phyloP scores from a whole-genome alignment of 2,113 vertebrate genomes.

The Gobiocypris rarus region DNA sequence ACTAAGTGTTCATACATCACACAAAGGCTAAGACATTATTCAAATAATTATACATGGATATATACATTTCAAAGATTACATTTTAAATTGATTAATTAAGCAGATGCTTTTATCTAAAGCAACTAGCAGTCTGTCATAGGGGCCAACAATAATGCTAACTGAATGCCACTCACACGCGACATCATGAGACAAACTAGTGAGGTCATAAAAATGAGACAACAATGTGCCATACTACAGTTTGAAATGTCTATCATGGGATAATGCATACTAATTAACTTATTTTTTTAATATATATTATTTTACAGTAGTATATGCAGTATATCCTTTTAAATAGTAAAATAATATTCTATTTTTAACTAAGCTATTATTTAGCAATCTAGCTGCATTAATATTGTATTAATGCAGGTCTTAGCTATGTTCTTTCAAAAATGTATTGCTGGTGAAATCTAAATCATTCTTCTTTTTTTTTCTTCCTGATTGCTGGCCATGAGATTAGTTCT shows the following conservation, averaged over 20 bases:
- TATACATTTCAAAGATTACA: not conserved
- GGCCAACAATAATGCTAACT: not conserved
- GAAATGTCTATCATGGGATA: not conserved
- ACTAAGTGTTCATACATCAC: not conserved
- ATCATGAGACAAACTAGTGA: not conserved
- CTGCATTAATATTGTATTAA: too few relatives aligned
- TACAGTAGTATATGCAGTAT: not conserved
- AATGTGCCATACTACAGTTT: not conserved
- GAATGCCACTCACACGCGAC: not conserved
- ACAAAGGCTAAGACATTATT: not conserved
- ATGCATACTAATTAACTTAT: not conserved
- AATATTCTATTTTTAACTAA: not conserved
- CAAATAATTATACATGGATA: not conserved
- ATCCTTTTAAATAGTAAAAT: not conserved
- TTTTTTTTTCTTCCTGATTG: slow-evolving; percentile 22
- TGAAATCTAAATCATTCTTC: not conserved
- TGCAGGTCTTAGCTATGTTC: too few relatives aligned
- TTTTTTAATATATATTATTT: not conserved
- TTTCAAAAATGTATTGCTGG: too few relatives aligned
- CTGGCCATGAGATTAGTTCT: not conserved
- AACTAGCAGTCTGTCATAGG: not conserved
- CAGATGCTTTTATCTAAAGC: not conserved
- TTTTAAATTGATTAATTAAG: not conserved
- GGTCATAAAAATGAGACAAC: not conserved
- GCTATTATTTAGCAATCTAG: not conserved